Conservation (phyloP, 2,888 invertebrate species). For the Anticlea derivata region DNA sequence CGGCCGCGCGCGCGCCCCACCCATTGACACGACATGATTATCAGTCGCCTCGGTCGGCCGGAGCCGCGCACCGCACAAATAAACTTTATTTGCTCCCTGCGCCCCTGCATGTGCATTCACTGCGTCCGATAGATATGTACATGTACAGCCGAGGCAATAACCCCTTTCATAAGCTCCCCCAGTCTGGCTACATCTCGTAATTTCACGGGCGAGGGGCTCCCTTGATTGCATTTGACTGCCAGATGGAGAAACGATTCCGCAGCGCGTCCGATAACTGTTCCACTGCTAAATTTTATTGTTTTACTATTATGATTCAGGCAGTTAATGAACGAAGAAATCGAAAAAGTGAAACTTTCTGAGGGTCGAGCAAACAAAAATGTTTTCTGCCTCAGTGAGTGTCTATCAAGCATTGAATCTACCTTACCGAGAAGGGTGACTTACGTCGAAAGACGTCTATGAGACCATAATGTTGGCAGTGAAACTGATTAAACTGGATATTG, state of each 20-base stretch:
- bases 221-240: constrained; percentile 63
- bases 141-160: constrained; percentile 73
- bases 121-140: constrained; percentile 65
- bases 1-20: constrained; percentile 66
- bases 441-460: too few species aligned
- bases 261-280: constrained; percentile 34
- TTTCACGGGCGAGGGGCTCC: constrained; percentile 74
- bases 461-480: constrained; percentile 33
- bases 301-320: constrained; percentile 31
- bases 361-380: constrained; percentile 23
- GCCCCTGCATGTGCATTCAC: constrained; percentile 64
- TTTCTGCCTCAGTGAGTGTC: constrained; percentile 29
- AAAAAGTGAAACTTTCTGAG: constrained; percentile 37
- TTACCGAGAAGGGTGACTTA: too few species aligned
- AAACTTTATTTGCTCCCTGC: constrained; percentile 77
- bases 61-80: constrained; percentile 71
- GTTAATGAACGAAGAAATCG: constrained; percentile 34
- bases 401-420: constrained; percentile 5
- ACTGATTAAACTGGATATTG: constrained; percentile 47
- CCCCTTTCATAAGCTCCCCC: constrained; percentile 77
- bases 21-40: constrained; percentile 72
- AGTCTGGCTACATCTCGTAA: constrained; percentile 71
- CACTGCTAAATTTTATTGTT: constrained; percentile 35
- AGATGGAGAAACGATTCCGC: constrained; percentile 45
- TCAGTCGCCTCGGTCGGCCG: constrained; percentile 64